Evolutionary conservation across 2,797 vertebrate genomes (phyloP).

Genomic region (Tarsius wallacei): DNA sequence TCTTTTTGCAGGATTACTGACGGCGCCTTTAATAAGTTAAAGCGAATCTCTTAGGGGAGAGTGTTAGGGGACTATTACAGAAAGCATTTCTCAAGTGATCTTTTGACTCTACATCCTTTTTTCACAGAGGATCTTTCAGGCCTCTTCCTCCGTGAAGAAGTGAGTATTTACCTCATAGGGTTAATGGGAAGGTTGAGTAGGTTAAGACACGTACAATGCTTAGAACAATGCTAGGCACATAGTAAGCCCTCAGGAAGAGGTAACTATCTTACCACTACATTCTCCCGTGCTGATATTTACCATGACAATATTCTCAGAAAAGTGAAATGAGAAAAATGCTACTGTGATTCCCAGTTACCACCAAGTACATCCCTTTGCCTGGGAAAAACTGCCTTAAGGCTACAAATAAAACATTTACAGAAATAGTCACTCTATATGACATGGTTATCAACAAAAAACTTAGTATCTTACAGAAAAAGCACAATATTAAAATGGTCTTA

Average conservation of each 20-base stretch:
- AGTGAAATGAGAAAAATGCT: background rate
- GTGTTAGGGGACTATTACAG: background rate
- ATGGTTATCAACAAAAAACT: background rate
- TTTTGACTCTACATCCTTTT: background rate
- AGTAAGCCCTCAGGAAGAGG: background rate
- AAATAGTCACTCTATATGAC: background rate
- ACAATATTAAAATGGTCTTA: background rate
- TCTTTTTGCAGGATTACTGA: background rate
- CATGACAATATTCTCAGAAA: background rate
- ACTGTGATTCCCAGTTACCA: constrained; percentile 15
- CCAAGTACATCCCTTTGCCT: background rate
- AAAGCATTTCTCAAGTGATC: background rate
- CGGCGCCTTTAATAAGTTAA: background rate
- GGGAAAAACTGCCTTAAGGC: background rate
- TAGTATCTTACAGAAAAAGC: constrained; percentile 31
- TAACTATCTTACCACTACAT: background rate
- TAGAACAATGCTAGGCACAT: background rate
- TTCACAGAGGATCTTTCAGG: background rate
- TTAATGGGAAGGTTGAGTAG: constrained; percentile 29
- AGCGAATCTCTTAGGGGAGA: background rate
- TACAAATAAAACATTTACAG: constrained; percentile 40
- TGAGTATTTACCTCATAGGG: constrained; percentile 4
- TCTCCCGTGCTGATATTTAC: background rate
- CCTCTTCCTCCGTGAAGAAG: background rate
- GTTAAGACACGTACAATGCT: background rate